Conservation (phyloP, 2,888 invertebrate species). For the Dasysyrphus albostriatus region DNA sequence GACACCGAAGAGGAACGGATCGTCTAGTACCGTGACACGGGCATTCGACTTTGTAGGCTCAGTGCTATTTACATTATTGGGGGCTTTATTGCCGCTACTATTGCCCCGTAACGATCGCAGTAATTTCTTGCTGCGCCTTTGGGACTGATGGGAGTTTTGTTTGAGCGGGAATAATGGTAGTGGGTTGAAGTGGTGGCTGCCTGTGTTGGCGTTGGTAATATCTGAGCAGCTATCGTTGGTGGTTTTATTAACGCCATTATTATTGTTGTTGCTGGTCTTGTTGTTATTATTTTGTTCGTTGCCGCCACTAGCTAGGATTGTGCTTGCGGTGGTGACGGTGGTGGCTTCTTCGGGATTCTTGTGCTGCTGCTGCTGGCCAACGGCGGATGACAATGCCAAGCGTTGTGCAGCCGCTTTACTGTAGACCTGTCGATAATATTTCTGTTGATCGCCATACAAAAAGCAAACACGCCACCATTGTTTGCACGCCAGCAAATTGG, state of each 20-base stretch:
- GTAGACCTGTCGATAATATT: conserved; percentile 93
- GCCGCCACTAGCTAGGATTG: conserved; percentile 63
- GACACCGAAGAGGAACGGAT: conserved; percentile 83
- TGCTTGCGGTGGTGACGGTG: conserved; percentile 67
- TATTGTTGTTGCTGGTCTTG: conserved; percentile 67
- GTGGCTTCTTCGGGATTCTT: conserved; percentile 55
- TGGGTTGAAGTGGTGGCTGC: conserved; percentile 68
- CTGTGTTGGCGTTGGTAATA: conserved; percentile 71
- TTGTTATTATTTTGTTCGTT: conserved; percentile 78
- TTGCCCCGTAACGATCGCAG: conserved; percentile 81
- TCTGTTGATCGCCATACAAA: conserved; percentile 94
- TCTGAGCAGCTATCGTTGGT: conserved; percentile 59
- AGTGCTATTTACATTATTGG: conserved; percentile 49
- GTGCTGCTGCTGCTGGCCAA: conserved; percentile 74
- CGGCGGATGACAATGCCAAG: conserved; percentile 83
- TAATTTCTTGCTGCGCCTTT: conserved; percentile 80
- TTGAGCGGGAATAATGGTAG: conserved; percentile 76
- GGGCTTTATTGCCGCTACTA: conserved; percentile 77
- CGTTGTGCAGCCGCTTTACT: conserved; percentile 86
- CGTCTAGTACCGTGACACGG: conserved; percentile 83
- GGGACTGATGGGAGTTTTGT: conserved; percentile 63
- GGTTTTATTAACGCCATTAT: conserved; percentile 70
- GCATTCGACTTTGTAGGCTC: conserved; percentile 81
- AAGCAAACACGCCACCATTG: conserved; percentile 96
- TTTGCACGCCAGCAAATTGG: conserved; percentile 92